phyloP scores from a whole-genome alignment of 2,797 vertebrate species.

The Distichodus sexfasciatus region DNA sequence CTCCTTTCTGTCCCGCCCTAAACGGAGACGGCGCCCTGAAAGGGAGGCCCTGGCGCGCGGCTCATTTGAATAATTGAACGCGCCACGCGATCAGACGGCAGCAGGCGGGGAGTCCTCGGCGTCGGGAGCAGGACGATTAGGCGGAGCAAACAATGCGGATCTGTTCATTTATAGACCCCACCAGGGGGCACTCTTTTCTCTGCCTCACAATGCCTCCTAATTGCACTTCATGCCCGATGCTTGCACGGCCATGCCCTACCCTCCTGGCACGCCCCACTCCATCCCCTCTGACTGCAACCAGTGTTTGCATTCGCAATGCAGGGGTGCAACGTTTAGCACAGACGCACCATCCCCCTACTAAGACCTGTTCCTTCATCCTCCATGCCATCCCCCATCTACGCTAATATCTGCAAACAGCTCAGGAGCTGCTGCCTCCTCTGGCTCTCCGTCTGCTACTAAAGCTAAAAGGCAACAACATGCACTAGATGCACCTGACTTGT shows the following conservation, averaged over 20 bases:
- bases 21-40: constrained; percentile 60
- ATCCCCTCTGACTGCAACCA: neutral
- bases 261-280: neutral
- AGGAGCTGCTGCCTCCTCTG: neutral
- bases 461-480: neutral
- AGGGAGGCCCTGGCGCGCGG: constrained; percentile 52
- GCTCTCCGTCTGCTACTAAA: neutral
- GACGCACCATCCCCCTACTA: neutral
- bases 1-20: constrained; percentile 61
- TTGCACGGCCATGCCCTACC: constrained; percentile 1
- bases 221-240: constrained; percentile 18
- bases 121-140: constrained; percentile 66
- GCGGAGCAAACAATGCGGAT: constrained; percentile 58
- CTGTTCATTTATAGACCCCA: constrained; percentile 34
- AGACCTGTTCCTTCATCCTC: neutral
- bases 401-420: neutral
- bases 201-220: constrained; percentile 25
- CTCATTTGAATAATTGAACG: constrained; percentile 74
- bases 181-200: constrained; percentile 41
- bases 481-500: neutral
- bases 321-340: neutral
- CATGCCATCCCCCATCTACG: neutral
- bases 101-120: constrained; percentile 49
- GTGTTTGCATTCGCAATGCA: constrained; percentile 3
- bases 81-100: constrained; percentile 67